Evolutionary conservation across 2,888 invertebrate species (phyloP), one percentile per base, ranked within the genome.

Genomic region (Sarcophaga caerulescens): DNA sequence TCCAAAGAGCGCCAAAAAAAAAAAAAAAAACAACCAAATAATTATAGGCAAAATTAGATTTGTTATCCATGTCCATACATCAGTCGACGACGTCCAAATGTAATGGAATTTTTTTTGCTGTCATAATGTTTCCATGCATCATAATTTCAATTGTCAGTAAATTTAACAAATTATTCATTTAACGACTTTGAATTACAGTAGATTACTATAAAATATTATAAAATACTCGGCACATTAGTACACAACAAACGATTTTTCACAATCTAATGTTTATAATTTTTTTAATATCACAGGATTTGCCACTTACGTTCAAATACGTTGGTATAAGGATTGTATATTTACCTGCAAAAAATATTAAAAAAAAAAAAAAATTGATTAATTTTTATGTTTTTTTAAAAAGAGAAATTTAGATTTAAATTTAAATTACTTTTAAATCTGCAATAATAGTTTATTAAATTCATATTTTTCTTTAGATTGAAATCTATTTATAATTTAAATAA

Each of bases 131-230:
- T 62, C 12, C 19, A 47, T 69, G 62, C 14, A 66, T n/a, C 23
- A 60, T 3, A 69, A 45, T 45, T 77, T 59, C 68, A 62, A 68
- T 77, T 77, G 60, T 69, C 59, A 59, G 59, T 66, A 23, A 69
- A 62, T 14, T 70, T 63, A 70, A 62, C 21, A 63, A 70, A 78
- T 57, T 78, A 77, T 77, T 69, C 68, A 6, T 19, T 52, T 75
- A 12, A 4, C 12, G 17, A 45, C 45, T 73, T 66, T 44, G 3
- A 44, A 44, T 68, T 52, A 17, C 17, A 52, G 12, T 14, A 17
- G 17, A 14, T 52, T 52, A 52, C 12, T 4, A 12, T 52, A 14
- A 52, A 17, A 52, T 14, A 52, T 52, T 14, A 4, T 14, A 52
- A 52, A 52, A 52, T 10, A 35, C 35, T 35, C 35, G 35, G 2